Base-by-base conservation (phyloP, 2,888 invertebrate species). In the Drepanosiphum platanoidis region DNA sequence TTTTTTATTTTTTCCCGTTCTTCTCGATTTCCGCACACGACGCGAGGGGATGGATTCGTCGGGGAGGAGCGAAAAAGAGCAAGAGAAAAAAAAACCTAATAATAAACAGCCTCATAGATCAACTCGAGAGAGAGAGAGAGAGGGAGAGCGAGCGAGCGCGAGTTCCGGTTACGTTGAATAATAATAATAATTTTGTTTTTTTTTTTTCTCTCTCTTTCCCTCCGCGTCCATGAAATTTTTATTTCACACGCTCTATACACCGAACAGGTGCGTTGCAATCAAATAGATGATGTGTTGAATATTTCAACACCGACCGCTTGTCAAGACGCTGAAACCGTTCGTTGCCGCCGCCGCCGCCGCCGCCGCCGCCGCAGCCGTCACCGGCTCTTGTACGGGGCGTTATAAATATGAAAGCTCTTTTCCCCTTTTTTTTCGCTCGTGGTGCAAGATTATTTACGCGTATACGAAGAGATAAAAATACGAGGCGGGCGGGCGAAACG, bases 271-370 rank as follows among this genome's bases (percentile, higher is more conserved):
- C 80, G 70, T 58, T 18, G 70, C 80, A 81, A 81, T 81, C 80
- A 81, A 81, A 81, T 81, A 81, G 80, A 81, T 71, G 80, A 81
- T 71, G 70, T 52, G 70, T 58, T 81, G 70, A 81, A 81, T 81
- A 81, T 81, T 81, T 81, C 70, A 81, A 81, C 80, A 58, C 70
- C 52, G 80, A 70, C 80, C 80, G 70, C 80, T 81, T 70, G 80
- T 81, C 80, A 81, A 71, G 42, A 81, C 13, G 46, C 70, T 71
- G 80, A 81, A 36, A 71, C 80, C 80, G 52, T 80, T 52, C 34
- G 36, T 52, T 27, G 27, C 34, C 22, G 68, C 22, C 34, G 0
- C 66, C 7, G 27, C n/a, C 32, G 5, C 15, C 5, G 0, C 52
- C 52, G 1, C 52, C 52, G 13, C 42, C 18, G 13, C 75, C n/a